Evolutionary conservation across 2,888 invertebrate genomes (phyloP), one percentile per base, ranked within the genome.

Genomic region (Camponotus fellah): DNA sequence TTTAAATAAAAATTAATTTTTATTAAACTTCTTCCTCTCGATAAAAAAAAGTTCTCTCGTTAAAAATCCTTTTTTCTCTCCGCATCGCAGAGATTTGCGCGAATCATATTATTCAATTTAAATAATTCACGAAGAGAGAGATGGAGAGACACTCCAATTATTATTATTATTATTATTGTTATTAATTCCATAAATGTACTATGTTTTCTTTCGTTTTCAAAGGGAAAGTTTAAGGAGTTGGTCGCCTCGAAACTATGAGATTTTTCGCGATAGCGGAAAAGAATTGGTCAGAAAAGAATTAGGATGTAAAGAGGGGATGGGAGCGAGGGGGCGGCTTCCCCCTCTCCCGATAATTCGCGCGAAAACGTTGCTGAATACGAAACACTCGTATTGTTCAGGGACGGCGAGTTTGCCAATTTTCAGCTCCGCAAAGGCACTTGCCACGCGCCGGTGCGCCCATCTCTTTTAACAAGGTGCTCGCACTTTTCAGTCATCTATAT

Each of bases 351-450:
- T 56, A 60, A 32, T 60, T 46, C 17, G 72, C 60, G 43, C 21
- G 79, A 60, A 12, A 4, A 26, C 26, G 37, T n/a, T n/a, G 40
- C n/a, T 72, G 79, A 72, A 80, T 80, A 72, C 60, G 74, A 80
- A 80, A 80, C 60, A 60, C 37, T 14, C 46, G 32, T 40, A 56
- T 49, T 60, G 60, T 60, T 60, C 60, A 10, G 46, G 46, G 37
- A 12, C 34, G 46, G 37, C 32, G 43, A 72, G 58, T 80, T 72
- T 72, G 72, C 72, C 79, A 80, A 72, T 72, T 80, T 79, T 72
- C 79, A 37, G 46, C 26, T n/a, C n/a, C 46, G 72, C 72, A 80
- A 80, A 80, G 71, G 71, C 43, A 8, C 26, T 6, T n/a, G 43
- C 21, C 60, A 72, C 72, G 79, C 79, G 72, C 72, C 60, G 26